These are phyloP conservation scores for Micrasema longulum DNA, from an alignment of 1,140 invertebrate species.

Conservation along the genomic window DNA sequence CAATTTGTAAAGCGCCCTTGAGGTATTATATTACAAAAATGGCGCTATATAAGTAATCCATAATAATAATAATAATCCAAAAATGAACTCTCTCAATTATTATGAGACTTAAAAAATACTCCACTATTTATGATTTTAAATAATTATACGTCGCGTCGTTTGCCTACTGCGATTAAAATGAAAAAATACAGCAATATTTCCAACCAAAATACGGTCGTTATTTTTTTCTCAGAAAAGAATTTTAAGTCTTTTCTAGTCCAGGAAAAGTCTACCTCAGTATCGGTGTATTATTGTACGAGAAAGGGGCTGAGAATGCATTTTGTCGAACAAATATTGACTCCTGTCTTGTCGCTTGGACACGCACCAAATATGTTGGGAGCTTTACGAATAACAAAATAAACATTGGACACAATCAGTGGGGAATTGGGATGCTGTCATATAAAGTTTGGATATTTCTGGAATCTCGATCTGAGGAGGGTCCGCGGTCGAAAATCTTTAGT, in stretches of 20 bases:
- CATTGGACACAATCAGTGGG: too few species aligned
- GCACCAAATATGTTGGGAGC: slow-evolving; percentile 32
- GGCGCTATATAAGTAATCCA: too few species aligned
- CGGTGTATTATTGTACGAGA: slow-evolving; percentile 19
- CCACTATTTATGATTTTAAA: too few species aligned
- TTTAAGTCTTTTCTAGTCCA: neutral
- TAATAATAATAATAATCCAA: too few species aligned
- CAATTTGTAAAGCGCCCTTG: too few species aligned
- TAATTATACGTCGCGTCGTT: too few species aligned
- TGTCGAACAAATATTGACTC: slow-evolving; percentile 50
- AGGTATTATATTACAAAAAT: too few species aligned
- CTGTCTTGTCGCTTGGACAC: slow-evolving; percentile 42
- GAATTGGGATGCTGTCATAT: neutral
- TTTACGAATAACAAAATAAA: neutral
- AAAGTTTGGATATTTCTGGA: neutral
- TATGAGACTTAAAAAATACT: too few species aligned
- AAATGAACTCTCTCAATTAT: too few species aligned
- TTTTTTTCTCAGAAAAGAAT: neutral
- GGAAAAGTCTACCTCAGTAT: neutral
- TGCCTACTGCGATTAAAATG: too few species aligned
- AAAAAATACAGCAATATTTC: neutral
- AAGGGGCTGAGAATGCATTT: slow-evolving; percentile 48
- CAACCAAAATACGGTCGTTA: neutral
- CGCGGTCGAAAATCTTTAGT: neutral
- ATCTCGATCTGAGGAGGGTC: neutral